Base-by-base conservation (phyloP, 1,140 invertebrate species). In the Coelopa frigida region DNA sequence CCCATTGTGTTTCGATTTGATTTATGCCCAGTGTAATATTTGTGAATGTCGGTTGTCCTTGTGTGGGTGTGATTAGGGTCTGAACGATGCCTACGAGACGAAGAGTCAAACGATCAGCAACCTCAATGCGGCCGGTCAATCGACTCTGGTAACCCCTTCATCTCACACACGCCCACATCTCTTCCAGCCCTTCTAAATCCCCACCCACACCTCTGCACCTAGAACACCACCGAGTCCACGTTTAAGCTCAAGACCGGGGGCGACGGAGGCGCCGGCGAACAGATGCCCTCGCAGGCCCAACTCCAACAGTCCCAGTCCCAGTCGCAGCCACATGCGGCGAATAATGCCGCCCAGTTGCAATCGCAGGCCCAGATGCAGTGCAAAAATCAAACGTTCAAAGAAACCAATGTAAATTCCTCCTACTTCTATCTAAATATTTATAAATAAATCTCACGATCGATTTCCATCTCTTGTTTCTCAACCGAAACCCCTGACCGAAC, bases 311-410 rank as follows among this genome's bases (percentile, higher is more conserved):
- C n/a, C n/a, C n/a, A n/a, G n/a, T n/a, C n/a, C n/a, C n/a, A n/a
- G n/a, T n/a, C n/a, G 42, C 10, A 5, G 22, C 33, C 17, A 20
- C 22, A 11, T 6, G 0, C 38, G 57, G 8, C 57, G 58, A 1
- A 33, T 17, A 36, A 2, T 23, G 11, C 41, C 22, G 3, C 27
- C n/a, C 46, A 44, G 23, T 10, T 22, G 18, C 36, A 35, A 12
- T 17, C 39, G 15, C 46, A 41, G 11, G 24, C 11, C 29, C 39
- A 41, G 5, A 23, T 17, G 22, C 24, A 8, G 14, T 17, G 24
- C 31, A 26, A 15, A 42, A 42, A 42, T 27, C 40, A 42, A 20
- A 29, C 23, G 22, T 41, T 20, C 40, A 29, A 42, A 29, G 40
- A 42, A 42, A 5, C 40, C 12, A 24, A 42, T 42, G 40, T 42